phyloP scores from a whole-genome alignment of 2,888 invertebrate genomes.

The Drosophila nigritarsus region DNA sequence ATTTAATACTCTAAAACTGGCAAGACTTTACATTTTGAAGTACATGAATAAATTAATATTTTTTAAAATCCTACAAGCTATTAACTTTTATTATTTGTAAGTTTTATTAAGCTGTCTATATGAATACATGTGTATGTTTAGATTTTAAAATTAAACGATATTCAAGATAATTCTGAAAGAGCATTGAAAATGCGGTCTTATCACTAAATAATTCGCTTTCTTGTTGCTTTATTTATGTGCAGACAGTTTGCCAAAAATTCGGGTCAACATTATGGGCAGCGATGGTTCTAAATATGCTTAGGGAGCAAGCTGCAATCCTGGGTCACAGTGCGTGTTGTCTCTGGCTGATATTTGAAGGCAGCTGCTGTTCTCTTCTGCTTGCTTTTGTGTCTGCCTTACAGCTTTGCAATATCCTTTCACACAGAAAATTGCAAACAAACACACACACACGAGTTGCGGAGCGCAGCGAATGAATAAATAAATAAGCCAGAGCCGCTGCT shows the following conservation, averaged over 20 bases:
- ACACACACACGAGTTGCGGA: constrained; percentile 48
- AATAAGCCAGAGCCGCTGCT: constrained; percentile 62
- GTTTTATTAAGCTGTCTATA: background rate
- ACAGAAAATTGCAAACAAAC: constrained; percentile 76
- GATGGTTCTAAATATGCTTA: constrained; percentile 50
- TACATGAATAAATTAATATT: background rate
- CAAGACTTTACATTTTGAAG: background rate
- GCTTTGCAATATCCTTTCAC: constrained; percentile 72
- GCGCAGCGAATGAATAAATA: constrained; percentile 77
- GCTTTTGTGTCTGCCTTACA: constrained; percentile 70
- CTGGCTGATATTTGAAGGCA: constrained; percentile 42
- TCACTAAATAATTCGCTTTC: constrained; percentile 1
- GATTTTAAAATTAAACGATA: background rate
- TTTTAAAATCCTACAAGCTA: too few species aligned
- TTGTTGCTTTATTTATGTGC: constrained; percentile 78
- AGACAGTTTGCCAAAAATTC: constrained; percentile 76
- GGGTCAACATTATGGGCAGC: constrained; percentile 80
- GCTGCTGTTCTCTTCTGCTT: constrained; percentile 43
- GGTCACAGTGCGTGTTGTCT: constrained; percentile 61
- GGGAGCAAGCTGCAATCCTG: constrained; percentile 30
- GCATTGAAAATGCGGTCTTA: constrained; percentile 30
- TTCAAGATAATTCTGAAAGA: background rate
- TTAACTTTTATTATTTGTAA: too few species aligned
- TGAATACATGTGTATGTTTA: background rate
- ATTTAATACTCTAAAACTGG: constrained; percentile 42